Percentiles rank a stretch among this genome's conserved stretches.
Conservation (phyloP, 2,797 vertebrate genomes). For the Ambastaia sidthimunki region DNA sequence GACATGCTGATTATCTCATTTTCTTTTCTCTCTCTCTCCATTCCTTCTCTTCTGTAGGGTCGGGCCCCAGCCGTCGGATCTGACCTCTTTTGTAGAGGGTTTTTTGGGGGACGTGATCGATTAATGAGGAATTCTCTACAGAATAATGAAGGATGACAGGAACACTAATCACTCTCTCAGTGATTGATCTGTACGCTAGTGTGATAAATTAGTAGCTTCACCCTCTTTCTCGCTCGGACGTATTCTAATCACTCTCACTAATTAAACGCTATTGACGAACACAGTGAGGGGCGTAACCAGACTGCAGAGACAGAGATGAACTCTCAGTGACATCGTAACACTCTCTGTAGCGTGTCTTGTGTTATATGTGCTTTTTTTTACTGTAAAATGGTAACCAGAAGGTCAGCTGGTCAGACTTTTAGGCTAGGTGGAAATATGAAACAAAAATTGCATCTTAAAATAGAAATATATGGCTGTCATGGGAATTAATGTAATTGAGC, state of each 20-base stretch:
- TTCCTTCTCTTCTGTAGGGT: slow-evolving; percentile 31
- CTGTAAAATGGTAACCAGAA: too few species aligned
- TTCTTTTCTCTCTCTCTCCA: slow-evolving; percentile 4
- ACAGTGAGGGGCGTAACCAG: slow-evolving; percentile 58
- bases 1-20: slow-evolving; percentile 6
- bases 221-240: slow-evolving; percentile 78
- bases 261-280: slow-evolving; percentile 76
- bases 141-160: slow-evolving; percentile 85
- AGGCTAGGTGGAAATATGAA: too few species aligned
- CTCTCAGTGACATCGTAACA: slow-evolving; percentile 39
- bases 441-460: too few species aligned
- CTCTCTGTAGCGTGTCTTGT: slow-evolving; percentile 20
- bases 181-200: slow-evolving; percentile 79
- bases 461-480: too few species aligned
- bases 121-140: slow-evolving; percentile 87
- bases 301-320: slow-evolving; percentile 43
- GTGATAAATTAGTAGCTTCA: slow-evolving; percentile 75
- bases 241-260: slow-evolving; percentile 83
- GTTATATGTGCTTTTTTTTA: too few species aligned
- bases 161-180: slow-evolving; percentile 83
- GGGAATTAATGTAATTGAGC: too few species aligned
- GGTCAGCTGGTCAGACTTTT: too few species aligned
- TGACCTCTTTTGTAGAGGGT: slow-evolving; percentile 53
- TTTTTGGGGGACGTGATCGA: slow-evolving; percentile 65
- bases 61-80: slow-evolving; percentile 19